Percentiles rank a stretch among this genome's conserved stretches.
Conservation (phyloP, 2,888 invertebrate species). For the Notodonta dromedarius region DNA sequence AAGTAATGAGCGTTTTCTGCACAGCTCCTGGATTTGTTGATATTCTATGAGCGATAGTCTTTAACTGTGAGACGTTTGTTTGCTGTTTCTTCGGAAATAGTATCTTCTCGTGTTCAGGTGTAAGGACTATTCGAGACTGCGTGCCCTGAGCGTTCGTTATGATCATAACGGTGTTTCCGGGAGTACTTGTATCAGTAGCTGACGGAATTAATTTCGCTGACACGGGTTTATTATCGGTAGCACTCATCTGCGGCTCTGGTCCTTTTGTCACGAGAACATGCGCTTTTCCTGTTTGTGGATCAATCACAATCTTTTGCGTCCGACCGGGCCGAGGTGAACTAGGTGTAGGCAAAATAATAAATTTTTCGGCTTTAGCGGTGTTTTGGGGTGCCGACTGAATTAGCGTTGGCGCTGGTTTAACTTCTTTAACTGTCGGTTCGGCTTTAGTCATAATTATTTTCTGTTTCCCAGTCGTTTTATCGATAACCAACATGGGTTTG, state of each 20-base stretch:
- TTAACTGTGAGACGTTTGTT: conserved; percentile 65
- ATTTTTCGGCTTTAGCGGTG: conserved; percentile 68
- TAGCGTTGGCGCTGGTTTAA: conserved; percentile 55
- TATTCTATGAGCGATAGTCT: conserved; percentile 68
- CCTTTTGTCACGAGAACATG: conserved; percentile 71
- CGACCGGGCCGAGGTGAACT: conserved; percentile 64
- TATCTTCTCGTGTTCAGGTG: conserved; percentile 85
- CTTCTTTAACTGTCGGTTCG: conserved; percentile 65
- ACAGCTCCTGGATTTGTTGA: conserved; percentile 49
- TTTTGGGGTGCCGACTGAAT: conserved; percentile 59
- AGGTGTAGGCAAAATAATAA: conserved; percentile 72
- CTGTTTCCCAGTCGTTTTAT: conserved; percentile 77
- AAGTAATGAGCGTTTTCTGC: conserved; percentile 56
- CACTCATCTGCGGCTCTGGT: conserved; percentile 48
- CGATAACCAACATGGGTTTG: conserved; percentile 77
- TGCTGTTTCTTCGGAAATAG: conserved; percentile 82
- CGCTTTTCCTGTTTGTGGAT: conserved; percentile 77
- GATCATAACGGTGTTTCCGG: conserved; percentile 86
- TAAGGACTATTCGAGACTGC: conserved; percentile 84
- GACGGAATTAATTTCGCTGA: conserved; percentile 71
- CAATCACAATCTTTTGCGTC: conserved; percentile 78
- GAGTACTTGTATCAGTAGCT: conserved; percentile 57
- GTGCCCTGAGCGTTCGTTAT: conserved; percentile 86
- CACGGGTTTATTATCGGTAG: conserved; percentile 65
- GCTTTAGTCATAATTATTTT: conserved; percentile 76